Evolutionary conservation across 2,888 invertebrate species (phyloP), one percentile per base, ranked within the genome.

Genomic region (Tortricodes alternella): DNA sequence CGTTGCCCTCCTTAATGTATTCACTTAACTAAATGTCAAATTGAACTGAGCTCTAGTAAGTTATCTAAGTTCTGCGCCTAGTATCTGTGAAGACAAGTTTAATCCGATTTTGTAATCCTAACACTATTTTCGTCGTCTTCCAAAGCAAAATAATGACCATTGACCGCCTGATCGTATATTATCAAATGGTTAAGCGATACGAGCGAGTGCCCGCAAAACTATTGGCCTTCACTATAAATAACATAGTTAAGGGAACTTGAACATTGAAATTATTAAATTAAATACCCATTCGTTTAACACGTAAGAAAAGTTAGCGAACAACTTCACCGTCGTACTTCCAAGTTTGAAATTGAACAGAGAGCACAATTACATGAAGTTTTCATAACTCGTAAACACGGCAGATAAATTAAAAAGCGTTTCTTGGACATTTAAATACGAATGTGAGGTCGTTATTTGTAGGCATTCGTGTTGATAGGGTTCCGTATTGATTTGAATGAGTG

Each of bases 401-500:
- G 55, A 44, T 49, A 49, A 43, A 49, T 56, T 56, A 24, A 50
- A 46, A 41, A 49, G n/a, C 21, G 55, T 48, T 49, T 32, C 43
- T 29, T 27, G 24, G 49, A 38, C 8, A 13, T 43, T 41, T 35
- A 13, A 23, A 39, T 44, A 24, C 49, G 48, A 37, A 49, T 43
- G 55, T 49, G 41, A 49, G 38, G 48, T 55, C 41, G 41, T 49
- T 48, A 41, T 55, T 55, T 55, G 48, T 49, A n/a, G 43, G 41
- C 49, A 48, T 46, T 8, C 11, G 35, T 27, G 44, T 41, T 34
- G 15, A 21, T 4, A 3, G 5, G 34, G 43, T 38, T 58, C 37
- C n/a, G 38, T 60, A 61, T 61, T 50, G 61, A 62, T 62, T 59
- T 63, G 65, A 66, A 64, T 67, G 66, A 65, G 62, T 59, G 59